Percentiles rank a stretch among this genome's conserved stretches.
These are phyloP conservation scores for Hylaea fasciaria DNA, from an alignment of 2,888 invertebrate genomes.

Conservation along the genomic window DNA sequence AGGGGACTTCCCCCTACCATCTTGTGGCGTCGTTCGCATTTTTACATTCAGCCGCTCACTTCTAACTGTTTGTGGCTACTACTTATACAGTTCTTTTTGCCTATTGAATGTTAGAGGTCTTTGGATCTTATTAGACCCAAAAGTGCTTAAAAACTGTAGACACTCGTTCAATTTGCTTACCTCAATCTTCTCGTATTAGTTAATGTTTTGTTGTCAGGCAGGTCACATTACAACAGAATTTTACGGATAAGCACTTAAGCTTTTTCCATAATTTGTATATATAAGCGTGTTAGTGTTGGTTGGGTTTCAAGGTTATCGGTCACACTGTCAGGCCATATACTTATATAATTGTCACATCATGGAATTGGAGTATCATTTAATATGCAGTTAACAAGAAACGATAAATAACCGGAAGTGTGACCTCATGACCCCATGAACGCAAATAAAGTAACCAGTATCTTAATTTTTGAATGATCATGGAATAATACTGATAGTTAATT, in stretches of 20 bases:
- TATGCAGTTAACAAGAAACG: constrained; percentile 16
- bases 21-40: constrained; percentile 31
- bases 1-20: no score
- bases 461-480: constrained; percentile 14
- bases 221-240: no score
- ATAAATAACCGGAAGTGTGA: constrained; percentile 21
- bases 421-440: constrained; percentile 18
- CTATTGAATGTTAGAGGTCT: neutral
- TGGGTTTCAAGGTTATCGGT: no score
- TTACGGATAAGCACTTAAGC: no score
- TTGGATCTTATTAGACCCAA: neutral
- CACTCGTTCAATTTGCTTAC: no score
- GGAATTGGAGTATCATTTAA: constrained; percentile 5
- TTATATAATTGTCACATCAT: no score
- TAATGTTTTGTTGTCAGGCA: no score
- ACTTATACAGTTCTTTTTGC: constrained; percentile 13
- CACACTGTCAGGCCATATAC: no score
- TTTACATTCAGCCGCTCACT: constrained; percentile 30
- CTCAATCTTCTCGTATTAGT: no score
- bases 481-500: constrained; percentile 17
- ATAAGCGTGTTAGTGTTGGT: no score
- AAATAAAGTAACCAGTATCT: constrained; percentile 9
- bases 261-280: no score
- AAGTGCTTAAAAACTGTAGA: no score
- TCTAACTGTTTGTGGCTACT: constrained; percentile 29